phyloP scores from a whole-genome alignment of 2,888 invertebrate genomes.

The Tupiocoris notatus region DNA sequence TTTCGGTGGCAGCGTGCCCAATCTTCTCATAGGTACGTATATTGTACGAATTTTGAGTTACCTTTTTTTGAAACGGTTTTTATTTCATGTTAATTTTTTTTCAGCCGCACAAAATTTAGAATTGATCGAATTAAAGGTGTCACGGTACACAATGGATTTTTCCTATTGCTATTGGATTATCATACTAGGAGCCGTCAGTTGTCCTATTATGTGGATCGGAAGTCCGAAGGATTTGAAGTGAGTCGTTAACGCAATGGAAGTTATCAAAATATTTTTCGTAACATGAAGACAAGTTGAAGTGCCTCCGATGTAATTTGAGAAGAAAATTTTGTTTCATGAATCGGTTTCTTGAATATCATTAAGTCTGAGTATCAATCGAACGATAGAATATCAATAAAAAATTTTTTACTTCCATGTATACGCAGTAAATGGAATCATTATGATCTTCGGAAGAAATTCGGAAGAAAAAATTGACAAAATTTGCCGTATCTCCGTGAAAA shows the following conservation, averaged over 20 bases:
- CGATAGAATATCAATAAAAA: too few relatives aligned
- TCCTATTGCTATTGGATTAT: conserved; percentile 83
- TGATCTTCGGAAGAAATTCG: too few relatives aligned
- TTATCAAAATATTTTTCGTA: not conserved
- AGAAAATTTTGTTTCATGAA: too few relatives aligned
- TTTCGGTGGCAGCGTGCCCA: conserved; percentile 76
- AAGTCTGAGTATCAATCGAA: too few relatives aligned
- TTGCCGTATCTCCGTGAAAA: too few relatives aligned
- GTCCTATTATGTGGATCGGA: conserved; percentile 83
- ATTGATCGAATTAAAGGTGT: conserved; percentile 70
- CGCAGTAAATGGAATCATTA: too few relatives aligned
- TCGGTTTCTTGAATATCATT: too few relatives aligned
- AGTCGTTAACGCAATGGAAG: conserved; percentile 51
- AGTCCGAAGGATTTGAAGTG: conserved; percentile 92
- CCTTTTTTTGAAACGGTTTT: not conserved
- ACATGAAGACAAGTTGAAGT: too few relatives aligned
- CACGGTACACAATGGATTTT: conserved; percentile 63
- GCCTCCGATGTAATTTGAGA: too few relatives aligned
- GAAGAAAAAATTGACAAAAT: too few relatives aligned
- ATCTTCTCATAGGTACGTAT: conserved; percentile 69
- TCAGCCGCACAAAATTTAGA: conserved; percentile 77
- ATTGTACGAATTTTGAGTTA: too few relatives aligned
- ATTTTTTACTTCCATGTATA: too few relatives aligned
- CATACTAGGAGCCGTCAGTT: conserved; percentile 69
- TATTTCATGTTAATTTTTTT: conserved; percentile 43